Percentiles rank a stretch among this genome's conserved stretches.
These are phyloP conservation scores for Diachrysia chrysitis DNA, from an alignment of 2,888 invertebrate species.

Conservation along the genomic window DNA sequence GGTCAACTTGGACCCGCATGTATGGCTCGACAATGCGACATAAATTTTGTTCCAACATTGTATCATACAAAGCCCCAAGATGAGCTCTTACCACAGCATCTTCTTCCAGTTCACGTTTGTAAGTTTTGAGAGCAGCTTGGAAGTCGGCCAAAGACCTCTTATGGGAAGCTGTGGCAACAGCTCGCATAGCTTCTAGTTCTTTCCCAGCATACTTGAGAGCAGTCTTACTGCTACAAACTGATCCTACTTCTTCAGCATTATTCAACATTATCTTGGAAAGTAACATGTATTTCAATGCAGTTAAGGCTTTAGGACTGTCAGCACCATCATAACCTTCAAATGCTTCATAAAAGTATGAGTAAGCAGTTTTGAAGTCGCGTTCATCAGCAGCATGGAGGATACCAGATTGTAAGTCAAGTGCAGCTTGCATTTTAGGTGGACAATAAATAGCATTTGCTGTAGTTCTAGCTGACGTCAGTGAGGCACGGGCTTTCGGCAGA, in stretches of 20 bases:
- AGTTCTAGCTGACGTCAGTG: slow-evolving; percentile 99
- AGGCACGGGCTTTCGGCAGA: slow-evolving; percentile 98
- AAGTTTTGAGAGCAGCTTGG: slow-evolving; percentile 95
- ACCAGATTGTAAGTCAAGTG: slow-evolving; percentile 98
- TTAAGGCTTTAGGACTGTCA: slow-evolving; percentile 96
- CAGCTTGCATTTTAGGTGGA: slow-evolving; percentile 99
- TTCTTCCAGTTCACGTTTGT: slow-evolving; percentile 96
- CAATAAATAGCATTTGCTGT: slow-evolving; percentile 99
- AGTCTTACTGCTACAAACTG: slow-evolving; percentile 98
- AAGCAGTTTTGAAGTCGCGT: slow-evolving; percentile 99
- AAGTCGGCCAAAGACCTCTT: slow-evolving; percentile 99
- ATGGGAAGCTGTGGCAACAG: slow-evolving; percentile 98
- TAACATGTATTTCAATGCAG: slow-evolving; percentile 99
- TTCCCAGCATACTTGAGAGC: slow-evolving; percentile 98
- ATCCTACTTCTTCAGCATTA: slow-evolving; percentile 98
- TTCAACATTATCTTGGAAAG: slow-evolving; percentile 99
- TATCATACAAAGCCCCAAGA: slow-evolving; percentile 98
- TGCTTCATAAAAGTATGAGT: slow-evolving; percentile 99
- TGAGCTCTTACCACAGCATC: slow-evolving; percentile 99
- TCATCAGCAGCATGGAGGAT: slow-evolving; percentile 99
- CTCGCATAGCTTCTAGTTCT: slow-evolving; percentile 99
- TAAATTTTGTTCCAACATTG: slow-evolving; percentile 99
- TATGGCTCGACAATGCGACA: slow-evolving; percentile 99
- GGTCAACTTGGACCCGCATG: slow-evolving; percentile 97
- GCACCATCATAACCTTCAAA: slow-evolving; percentile 99